A percentile compares a stretch with the other conserved stretches of the same genome.
Conservation (phyloP, 1,140 invertebrate species). For the Eriocheir sinensis region DNA sequence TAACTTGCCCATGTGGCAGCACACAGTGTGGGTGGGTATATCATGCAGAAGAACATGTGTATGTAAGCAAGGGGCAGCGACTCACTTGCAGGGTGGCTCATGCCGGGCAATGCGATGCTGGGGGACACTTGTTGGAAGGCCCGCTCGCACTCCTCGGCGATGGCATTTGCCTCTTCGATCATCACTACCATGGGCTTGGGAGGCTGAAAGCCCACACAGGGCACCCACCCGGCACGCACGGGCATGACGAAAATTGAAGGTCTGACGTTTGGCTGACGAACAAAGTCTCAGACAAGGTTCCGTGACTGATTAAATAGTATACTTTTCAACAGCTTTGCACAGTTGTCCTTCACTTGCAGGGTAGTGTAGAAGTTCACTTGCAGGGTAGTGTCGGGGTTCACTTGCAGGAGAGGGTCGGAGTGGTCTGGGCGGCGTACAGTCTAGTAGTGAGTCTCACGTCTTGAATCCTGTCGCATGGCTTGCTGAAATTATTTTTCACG, state of each 20-base stretch:
- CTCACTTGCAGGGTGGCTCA: no score
- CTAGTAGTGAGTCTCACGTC: neutral
- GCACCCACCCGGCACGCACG: constrained; percentile 81
- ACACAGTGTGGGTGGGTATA: no score
- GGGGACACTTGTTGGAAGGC: constrained; percentile 48
- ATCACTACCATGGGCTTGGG: constrained; percentile 75
- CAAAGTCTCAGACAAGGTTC: neutral
- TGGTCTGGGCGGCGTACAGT: neutral
- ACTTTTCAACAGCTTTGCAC: constrained; percentile 86
- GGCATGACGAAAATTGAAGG: constrained; percentile 76
- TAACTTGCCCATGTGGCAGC: no score
- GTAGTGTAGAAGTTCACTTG: no score
- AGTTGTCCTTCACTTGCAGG: neutral
- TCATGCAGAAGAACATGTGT: no score
- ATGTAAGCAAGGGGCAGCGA: neutral
- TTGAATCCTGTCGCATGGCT: neutral
- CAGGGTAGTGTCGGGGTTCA: no score
- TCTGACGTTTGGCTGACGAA: neutral
- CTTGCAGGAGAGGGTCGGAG: neutral
- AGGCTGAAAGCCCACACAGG: constrained; percentile 80
- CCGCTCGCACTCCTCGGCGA: constrained; percentile 75
- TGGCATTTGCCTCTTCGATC: constrained; percentile 73
- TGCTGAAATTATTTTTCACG: neutral
- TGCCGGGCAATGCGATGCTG: neutral
- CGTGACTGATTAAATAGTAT: constrained; percentile 87